Conservation (phyloP, 2,888 invertebrate species). For the Limulus polyphemus region DNA sequence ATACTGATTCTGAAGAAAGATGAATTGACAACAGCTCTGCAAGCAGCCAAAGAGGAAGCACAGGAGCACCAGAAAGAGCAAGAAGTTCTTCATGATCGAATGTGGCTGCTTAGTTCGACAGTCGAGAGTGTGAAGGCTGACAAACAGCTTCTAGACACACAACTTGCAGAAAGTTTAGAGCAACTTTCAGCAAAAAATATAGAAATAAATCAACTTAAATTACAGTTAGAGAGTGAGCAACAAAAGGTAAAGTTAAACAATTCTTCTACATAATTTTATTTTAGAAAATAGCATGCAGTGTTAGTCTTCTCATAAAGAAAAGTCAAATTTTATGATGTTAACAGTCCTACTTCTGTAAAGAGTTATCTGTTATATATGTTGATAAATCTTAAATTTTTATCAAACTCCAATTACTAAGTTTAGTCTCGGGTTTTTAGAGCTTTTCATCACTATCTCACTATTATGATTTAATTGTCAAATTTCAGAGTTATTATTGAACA, state of each 20-base stretch:
- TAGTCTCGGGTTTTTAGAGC: too few species aligned
- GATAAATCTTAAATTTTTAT: too few species aligned
- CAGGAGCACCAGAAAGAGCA: conserved; percentile 50
- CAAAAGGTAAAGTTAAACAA: conserved; percentile 48
- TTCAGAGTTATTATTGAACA: too few species aligned
- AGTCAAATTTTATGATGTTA: too few species aligned
- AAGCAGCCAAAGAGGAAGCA: conserved; percentile 46
- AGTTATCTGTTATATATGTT: too few species aligned
- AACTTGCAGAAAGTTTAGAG: conserved; percentile 52
- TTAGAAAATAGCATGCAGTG: too few species aligned
- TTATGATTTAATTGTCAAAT: too few species aligned
- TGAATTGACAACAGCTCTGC: conserved; percentile 58
- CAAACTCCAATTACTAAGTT: too few species aligned
- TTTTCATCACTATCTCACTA: too few species aligned
- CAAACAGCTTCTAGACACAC: conserved; percentile 57
- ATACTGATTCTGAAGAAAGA: conserved; percentile 59
- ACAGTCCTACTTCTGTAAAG: too few species aligned
- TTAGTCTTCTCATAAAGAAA: too few species aligned
- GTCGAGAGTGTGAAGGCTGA: conserved; percentile 62
- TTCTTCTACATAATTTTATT: too few species aligned
- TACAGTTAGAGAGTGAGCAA: conserved; percentile 67
- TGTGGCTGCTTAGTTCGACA: conserved; percentile 53
- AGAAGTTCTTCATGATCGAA: conserved; percentile 53
- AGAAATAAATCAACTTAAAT: conserved; percentile 62
- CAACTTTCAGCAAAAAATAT: conserved; percentile 60